phyloP scores from a whole-genome alignment of 2,888 invertebrate species.

The Ariolimax columbianus region DNA sequence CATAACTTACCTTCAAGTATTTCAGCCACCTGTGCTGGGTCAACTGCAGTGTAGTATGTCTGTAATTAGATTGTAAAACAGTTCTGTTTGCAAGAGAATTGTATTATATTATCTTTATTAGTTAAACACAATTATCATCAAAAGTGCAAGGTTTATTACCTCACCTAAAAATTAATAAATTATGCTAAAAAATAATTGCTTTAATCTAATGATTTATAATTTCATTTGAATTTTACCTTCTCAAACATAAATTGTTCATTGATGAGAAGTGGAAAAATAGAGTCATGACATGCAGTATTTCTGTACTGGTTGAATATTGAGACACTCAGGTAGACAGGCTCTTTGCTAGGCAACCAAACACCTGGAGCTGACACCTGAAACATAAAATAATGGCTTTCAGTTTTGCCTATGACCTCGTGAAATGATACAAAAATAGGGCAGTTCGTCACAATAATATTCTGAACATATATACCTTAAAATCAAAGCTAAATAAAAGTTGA shows the following conservation, averaged over 20 bases:
- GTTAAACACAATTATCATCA: not conserved
- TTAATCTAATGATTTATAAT: too few relatives aligned
- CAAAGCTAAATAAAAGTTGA: too few relatives aligned
- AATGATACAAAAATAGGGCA: too few relatives aligned
- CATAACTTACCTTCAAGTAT: conserved; percentile 70
- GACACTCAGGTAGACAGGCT: conserved; percentile 86
- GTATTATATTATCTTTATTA: not conserved
- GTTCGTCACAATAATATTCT: too few relatives aligned
- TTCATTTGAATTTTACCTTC: conserved; percentile 79
- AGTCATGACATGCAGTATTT: conserved; percentile 84
- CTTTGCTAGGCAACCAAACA: conserved; percentile 89
- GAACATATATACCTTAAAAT: too few relatives aligned
- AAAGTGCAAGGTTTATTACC: too few relatives aligned
- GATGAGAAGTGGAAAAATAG: conserved; percentile 86
- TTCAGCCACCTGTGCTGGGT: conserved; percentile 74
- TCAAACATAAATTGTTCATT: conserved; percentile 86
- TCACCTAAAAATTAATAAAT: too few relatives aligned
- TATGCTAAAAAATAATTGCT: too few relatives aligned
- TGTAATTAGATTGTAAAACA: conserved; percentile 53
- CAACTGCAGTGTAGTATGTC: conserved; percentile 75
- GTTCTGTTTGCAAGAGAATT: not conserved
- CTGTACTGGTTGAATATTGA: conserved; percentile 85
- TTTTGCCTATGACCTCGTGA: not conserved
- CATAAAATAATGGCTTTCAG: not conserved
- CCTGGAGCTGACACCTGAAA: conserved; percentile 87